Evolutionary conservation across 2,888 invertebrate genomes (phyloP), one percentile per base, ranked within the genome.

Genomic region (Eilema depressum): DNA sequence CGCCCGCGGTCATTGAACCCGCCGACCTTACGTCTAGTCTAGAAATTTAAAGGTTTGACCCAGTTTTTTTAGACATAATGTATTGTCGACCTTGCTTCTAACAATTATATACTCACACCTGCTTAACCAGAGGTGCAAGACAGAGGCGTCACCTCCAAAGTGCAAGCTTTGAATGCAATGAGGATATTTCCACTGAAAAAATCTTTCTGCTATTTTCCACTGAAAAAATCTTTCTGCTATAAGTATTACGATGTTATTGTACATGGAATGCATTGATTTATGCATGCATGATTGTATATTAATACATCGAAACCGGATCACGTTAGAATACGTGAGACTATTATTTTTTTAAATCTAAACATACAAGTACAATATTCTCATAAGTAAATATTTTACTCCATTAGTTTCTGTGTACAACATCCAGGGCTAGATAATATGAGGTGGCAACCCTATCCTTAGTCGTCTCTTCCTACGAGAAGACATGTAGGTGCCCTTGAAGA

Each of bases 1-100:
- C 87, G 86, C 69, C 85, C 79, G 87, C 92, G 95, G 93, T 93
- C 92, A 92, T 91, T 89, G 95, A 94, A 89, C 93, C 86, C 88
- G 59, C 73, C 86, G 90, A 91, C 91, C 90, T 91, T 91, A 89
- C 87, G 83, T 84, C 84, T 87, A 86, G 90, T 91, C 92, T 92
- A 93, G 88, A 92, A 89, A 90, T 93, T 92, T 88, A 91, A 93
- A 88, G 92, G 90, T 90, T 86, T 88, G 91, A 79, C 91, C 94
- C 85, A 93, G 85, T 90, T 93, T 88, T 88, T 74, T 66, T 8
- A 26, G 60, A 70, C 56, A 41, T 41, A 37, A 73, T n/a, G 20
- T 47, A 47, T 53, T n/a, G 7, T 53, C 20, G n/a, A 53, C 47
- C 47, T 47, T 47, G 47, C 20, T 20, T n/a, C 10, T 53, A n/a